Base-by-base conservation (phyloP, 2,113 vertebrate species). In the Pelodiscus sinensis region DNA sequence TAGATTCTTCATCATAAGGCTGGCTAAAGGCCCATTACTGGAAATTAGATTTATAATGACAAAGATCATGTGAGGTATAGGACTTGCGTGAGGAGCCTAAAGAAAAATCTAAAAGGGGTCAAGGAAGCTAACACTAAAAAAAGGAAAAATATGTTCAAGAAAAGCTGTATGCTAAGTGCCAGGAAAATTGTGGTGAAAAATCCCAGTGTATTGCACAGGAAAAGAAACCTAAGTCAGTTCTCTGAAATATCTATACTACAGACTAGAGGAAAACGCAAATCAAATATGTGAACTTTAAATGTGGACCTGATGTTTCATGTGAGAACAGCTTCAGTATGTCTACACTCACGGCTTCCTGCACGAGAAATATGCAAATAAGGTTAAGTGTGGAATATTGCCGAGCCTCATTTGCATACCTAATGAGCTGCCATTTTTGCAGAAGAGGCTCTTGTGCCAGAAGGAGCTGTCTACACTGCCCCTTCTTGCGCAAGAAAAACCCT, bases 101-200 rank as follows among this genome's bases (percentile, higher is more conserved):
- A 6, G 0, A 1, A 2, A 56, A 79, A 7, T 50, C 1, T 38
- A 83, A 85, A 44, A 44, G 44, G 44, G 21, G 11, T 38, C 18
- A 44, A 13, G 35, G 35, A 75, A 75, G 22, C 71, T 24, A 75
- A 75, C 85, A 81, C n/a, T 68, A 68, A 68, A 68, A 31, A 68
- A 68, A 8, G 62, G 14, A 68, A 68, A 68, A 9, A 68, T 68
- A 68, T 68, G 62, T 96, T 91, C 8, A 11, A 81, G 5, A 19
- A 44, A 55, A 5, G 25, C 44, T 85, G 7, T 68, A 15, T 51
- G 9, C 3, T 58, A 25, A 51, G 91, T 73, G 57, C 52, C 7
- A 75, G 27, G 29, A 27, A 44, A 73, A 44, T 78, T 50, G 38
- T 31, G 19, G 10, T 35, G 54, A 81, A 22, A 57, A 38, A 5